Percentiles rank a stretch among this genome's conserved stretches.
These are phyloP conservation scores for Amphipyra berbera DNA, from an alignment of 2,888 invertebrate genomes.

Conservation along the genomic window DNA sequence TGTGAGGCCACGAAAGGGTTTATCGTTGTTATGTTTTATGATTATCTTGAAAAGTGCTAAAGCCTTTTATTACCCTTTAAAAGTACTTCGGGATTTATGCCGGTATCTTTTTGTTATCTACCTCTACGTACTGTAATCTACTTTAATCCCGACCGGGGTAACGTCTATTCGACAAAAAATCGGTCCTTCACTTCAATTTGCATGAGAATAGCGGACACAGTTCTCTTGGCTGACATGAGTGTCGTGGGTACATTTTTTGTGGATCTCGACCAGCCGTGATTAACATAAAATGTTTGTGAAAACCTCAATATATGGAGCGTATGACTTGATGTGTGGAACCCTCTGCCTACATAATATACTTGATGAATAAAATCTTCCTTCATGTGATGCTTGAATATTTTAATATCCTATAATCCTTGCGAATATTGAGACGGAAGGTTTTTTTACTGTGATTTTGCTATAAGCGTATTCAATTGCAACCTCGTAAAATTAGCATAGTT, in stretches of 20 bases:
- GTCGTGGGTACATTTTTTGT: slow-evolving; percentile 73
- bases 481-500: slow-evolving; percentile 48
- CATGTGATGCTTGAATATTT: slow-evolving; percentile 58
- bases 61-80: slow-evolving; percentile 68
- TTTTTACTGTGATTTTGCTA: slow-evolving; percentile 36
- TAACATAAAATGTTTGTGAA: slow-evolving; percentile 80
- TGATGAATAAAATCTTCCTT: slow-evolving; percentile 61
- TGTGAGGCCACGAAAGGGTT: slow-evolving; percentile 56
- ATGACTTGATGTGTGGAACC: slow-evolving; percentile 68
- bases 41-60: slow-evolving; percentile 70
- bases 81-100: slow-evolving; percentile 67
- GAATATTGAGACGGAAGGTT: slow-evolving; percentile 32
- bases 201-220: slow-evolving; percentile 75
- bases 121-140: slow-evolving; percentile 68
- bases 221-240: slow-evolving; percentile 67
- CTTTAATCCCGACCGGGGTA: slow-evolving; percentile 67
- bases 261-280: slow-evolving; percentile 69
- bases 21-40: slow-evolving; percentile 67
- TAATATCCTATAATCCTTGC: slow-evolving; percentile 52
- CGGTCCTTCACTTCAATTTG: slow-evolving; percentile 76
- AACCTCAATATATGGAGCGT: slow-evolving; percentile 68
- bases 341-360: slow-evolving; percentile 56
- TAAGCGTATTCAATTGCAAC: slow-evolving; percentile 33
- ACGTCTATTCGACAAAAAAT: slow-evolving; percentile 78
- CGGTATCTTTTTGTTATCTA: slow-evolving; percentile 69